Percentiles rank a stretch among this genome's conserved stretches.
These are phyloP conservation scores for Acropternis orthonyx DNA, from an alignment of 2,797 vertebrate genomes.

Conservation along the genomic window DNA sequence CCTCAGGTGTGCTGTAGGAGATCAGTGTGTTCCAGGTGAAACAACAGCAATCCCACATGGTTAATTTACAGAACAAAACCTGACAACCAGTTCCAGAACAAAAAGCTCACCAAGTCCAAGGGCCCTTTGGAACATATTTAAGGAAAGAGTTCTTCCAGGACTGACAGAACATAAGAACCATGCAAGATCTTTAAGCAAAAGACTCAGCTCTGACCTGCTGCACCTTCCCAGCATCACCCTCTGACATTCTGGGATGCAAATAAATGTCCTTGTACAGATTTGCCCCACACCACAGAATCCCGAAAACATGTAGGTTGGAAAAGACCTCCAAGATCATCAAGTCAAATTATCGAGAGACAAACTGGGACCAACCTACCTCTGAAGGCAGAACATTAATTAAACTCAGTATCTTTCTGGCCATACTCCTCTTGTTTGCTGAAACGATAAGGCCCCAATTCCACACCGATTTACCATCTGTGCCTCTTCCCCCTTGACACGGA, in stretches of 20 bases:
- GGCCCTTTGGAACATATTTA: not conserved
- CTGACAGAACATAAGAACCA: not conserved
- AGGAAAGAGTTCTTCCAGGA: not conserved
- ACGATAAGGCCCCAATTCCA: not conserved
- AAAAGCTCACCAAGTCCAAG: not conserved
- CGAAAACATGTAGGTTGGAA: not conserved
- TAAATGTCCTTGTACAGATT: rapidly evolving
- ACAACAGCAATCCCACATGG: not conserved
- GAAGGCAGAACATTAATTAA: not conserved
- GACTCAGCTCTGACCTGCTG: not conserved
- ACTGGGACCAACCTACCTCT: not conserved
- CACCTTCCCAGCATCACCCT: not conserved
- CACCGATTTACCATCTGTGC: not conserved
- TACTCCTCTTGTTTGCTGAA: conserved; percentile 14
- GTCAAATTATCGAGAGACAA: not conserved
- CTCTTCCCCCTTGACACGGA: conserved; percentile 10
- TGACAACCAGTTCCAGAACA: not conserved
- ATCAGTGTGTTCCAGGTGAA: not conserved
- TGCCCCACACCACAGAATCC: not conserved
- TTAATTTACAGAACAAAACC: not conserved
- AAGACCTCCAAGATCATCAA: not conserved
- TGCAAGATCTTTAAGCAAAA: not conserved
- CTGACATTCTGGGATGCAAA: not conserved
- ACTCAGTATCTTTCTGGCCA: not conserved
- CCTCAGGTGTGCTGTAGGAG: not conserved